These are phyloP conservation scores for Drosophila flavopinicola DNA, from an alignment of 2,888 invertebrate genomes.

Conservation along the genomic window DNA sequence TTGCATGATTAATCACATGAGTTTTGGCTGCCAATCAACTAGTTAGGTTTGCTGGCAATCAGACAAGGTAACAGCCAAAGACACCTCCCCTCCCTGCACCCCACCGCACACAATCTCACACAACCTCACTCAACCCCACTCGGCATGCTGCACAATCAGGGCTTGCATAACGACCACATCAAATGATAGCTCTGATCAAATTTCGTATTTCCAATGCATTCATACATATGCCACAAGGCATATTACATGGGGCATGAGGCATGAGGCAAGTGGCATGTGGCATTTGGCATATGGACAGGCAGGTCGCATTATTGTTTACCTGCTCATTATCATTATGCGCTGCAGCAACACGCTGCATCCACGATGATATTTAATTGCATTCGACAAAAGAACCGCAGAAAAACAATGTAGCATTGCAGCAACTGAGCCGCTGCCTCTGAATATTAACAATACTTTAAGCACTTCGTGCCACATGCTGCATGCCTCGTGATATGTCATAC, in stretches of 20 bases:
- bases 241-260: not conserved
- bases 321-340: conserved; percentile 54
- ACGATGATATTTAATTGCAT: conserved; percentile 62
- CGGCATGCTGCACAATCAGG: conserved; percentile 4
- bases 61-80: conserved; percentile 17
- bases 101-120: not conserved
- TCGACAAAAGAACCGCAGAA: conserved; percentile 49
- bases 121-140: no score
- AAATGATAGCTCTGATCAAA: conserved; percentile 34
- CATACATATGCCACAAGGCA: conserved; percentile 10
- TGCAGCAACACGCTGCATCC: conserved; percentile 38
- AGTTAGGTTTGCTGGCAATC: conserved; percentile 39
- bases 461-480: conserved; percentile 34
- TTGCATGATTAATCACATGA: conserved; percentile 73
- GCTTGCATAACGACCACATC: conserved; percentile 16
- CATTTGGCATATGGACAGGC: not conserved
- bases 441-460: conserved; percentile 21
- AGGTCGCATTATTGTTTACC: conserved; percentile 40
- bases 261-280: not conserved
- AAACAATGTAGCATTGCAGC: conserved; percentile 20
- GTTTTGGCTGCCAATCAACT: conserved; percentile 63
- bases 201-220: conserved; percentile 26
- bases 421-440: conserved; percentile 7
- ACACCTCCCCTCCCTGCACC: not conserved
- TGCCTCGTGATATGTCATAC: conserved; percentile 43